phyloP scores from a whole-genome alignment of 2,113 vertebrate species.

The Centropus unirufus region DNA sequence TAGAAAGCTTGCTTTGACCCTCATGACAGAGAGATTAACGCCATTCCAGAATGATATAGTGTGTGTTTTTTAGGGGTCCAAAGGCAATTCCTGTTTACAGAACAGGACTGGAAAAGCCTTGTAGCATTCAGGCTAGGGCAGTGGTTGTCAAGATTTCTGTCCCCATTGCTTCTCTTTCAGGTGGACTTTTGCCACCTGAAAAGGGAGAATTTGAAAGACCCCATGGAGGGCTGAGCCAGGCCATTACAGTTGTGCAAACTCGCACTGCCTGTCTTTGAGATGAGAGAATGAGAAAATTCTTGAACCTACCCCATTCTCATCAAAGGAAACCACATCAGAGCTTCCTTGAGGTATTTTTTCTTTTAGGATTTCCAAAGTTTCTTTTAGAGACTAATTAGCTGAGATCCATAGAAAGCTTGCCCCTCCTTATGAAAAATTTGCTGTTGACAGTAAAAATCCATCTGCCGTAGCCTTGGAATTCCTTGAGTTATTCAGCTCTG shows the following conservation, averaged over 20 bases:
- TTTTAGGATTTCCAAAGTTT: background rate
- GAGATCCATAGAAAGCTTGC: background rate
- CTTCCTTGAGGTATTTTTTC: background rate
- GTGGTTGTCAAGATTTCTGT: background rate
- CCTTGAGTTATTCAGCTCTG: background rate
- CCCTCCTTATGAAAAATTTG: background rate
- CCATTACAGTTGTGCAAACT: background rate
- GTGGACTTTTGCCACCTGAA: background rate
- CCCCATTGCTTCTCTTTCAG: background rate
- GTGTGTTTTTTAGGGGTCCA: background rate
- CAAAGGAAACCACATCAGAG: background rate
- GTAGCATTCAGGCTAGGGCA: background rate
- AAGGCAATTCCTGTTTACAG: slow-evolving; percentile 47
- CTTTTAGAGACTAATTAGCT: background rate
- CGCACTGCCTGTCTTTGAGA: background rate
- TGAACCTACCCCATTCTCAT: background rate
- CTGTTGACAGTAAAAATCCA: background rate
- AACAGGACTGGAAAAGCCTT: background rate
- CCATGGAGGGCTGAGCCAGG: accelerated
- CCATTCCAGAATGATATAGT: slow-evolving; percentile 32
- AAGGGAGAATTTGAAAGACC: background rate
- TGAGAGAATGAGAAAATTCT: background rate
- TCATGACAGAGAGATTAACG: background rate
- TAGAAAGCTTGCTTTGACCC: slow-evolving; percentile 50
- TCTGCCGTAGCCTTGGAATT: background rate